Percentiles rank a stretch among this genome's conserved stretches.
Evolutionary conservation across 2,888 invertebrate genomes (phyloP).

Genomic region (Elegia similella): DNA sequence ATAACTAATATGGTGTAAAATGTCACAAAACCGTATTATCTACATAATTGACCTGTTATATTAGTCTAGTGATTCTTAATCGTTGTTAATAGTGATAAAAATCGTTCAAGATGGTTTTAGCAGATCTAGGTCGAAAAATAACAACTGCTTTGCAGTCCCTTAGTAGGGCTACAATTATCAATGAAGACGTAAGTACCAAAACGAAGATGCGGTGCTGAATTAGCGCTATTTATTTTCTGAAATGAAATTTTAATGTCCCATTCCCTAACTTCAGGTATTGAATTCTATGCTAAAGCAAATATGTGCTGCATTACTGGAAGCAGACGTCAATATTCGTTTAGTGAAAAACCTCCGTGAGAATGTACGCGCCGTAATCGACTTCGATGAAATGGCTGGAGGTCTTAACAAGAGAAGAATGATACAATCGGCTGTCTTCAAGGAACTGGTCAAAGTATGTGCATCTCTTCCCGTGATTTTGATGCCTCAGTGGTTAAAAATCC

Average conservation of each 20-base stretch:
- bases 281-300: constrained; percentile 99
- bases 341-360: constrained; percentile 98
- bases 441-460: constrained; percentile 92
- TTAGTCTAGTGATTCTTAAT: constrained; percentile 23
- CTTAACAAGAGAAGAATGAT: constrained; percentile 99
- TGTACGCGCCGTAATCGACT: constrained; percentile 98
- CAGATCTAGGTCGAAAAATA: constrained; percentile 99
- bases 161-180: constrained; percentile 98
- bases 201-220: neutral
- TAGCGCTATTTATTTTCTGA: too few relatives aligned
- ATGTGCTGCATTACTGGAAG: constrained; percentile 97
- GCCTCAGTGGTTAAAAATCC: too few relatives aligned
- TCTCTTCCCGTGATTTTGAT: too few relatives aligned
- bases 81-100: constrained; percentile 8
- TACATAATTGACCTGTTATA: constrained; percentile 19
- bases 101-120: constrained; percentile 94
- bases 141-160: constrained; percentile 98
- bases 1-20: constrained; percentile 29
- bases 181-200: constrained; percentile 91
- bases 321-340: constrained; percentile 97
- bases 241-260: constrained; percentile 16
- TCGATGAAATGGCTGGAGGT: constrained; percentile 99
- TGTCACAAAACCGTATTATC: constrained; percentile 33
- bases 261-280: constrained; percentile 86
- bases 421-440: constrained; percentile 99